Evolutionary conservation across 2,888 invertebrate genomes (phyloP), one percentile per base, ranked within the genome.

Genomic region (Cantharis lateralis): DNA sequence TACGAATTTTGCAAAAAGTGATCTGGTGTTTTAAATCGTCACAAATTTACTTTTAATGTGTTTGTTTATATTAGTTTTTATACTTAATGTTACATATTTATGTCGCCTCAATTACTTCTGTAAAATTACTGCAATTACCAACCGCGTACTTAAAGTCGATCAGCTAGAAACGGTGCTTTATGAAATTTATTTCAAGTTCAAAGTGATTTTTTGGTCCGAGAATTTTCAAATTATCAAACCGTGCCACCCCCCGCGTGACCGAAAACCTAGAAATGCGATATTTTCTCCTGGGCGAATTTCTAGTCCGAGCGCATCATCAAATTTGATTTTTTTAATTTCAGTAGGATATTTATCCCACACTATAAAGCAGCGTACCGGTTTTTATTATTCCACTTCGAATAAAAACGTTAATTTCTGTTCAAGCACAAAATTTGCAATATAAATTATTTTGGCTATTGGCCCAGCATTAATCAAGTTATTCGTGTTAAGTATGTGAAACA

Each of bases 201-300:
- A 28, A 28, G 10, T 28, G 10, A 18, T 18, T 18, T 18, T 18
- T 18, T 18, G 24, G 7, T 7, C 1, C 10, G 26, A 3, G 0
- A 32, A 32, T 32, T 32, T 13, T 13, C 13, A 3, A 28, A 28
- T 26, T 28, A 15, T n/a, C 7, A n/a, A 48, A 48, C 7, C 48
- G 48, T 48, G 7, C n/a, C 0, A 5, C 48, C 48, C 48, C 32
- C 48, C 48, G 32, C 20, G 20, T 4, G 24, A 10, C 66, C n/a
- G 3, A 13, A 68, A 68, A 5, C 61, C 73, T 62, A 69, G 73
- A 69, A 74, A 70, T 74, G 24, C 74, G 74, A 74, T 63, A 74
- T 63, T 20, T 15, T 20, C 28, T 26, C 62, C 26, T 63, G 48
- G 74, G 7, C 74, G 74, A 70, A 74, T 74, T 74, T 74, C 74